Base-by-base conservation (phyloP, 1,140 invertebrate genomes). In the Lucilia sericata region DNA sequence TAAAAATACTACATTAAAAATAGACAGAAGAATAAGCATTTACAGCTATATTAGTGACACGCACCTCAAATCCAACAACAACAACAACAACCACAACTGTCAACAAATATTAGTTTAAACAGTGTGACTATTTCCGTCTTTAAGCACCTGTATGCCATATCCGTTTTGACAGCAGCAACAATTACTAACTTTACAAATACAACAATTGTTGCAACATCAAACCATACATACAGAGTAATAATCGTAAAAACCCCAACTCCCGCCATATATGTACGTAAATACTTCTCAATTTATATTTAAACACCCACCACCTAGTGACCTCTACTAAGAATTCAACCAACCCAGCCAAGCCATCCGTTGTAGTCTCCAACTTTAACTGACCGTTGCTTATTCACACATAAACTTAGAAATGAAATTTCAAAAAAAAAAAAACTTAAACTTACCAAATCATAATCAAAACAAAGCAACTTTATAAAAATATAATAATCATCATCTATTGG, bases 301-400 rank as follows among this genome's bases (percentile, higher is more conserved):
- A 82, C 84, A 82, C 80, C 80, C 84, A 84, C 80, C 84, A 84
- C 84, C 84, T 76, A 76, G 80, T 82, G 80, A 84, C 84, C 84
- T 82, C 78, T 82, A 84, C 84, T 65, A 36, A 75, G 80, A 84
- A 75, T 74, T 74, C 13, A 84, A 30, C 65, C 65, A 70, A 19
- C 42, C 42, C 42, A 42, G 42, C 42, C 42, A 42, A 42, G 42
- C 42, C 42, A 42, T 42, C 42, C 42, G 42, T 42, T 42, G 42
- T 30, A 30, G 25, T 42, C 42, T 42, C 2, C 5, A 42, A 55
- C 13, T 55, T 12, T 49, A 14, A 55, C 51, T 55, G 51, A 55
- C 51, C 51, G 51, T 55, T 55, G 13, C 51, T 17, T 55, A 55
- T 42, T 42, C 42, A 42, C 42, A 42, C 42, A 42, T 42, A 42